These are phyloP conservation scores for Thymelicus lineola DNA, from an alignment of 2,888 invertebrate genomes.

Conservation along the genomic window DNA sequence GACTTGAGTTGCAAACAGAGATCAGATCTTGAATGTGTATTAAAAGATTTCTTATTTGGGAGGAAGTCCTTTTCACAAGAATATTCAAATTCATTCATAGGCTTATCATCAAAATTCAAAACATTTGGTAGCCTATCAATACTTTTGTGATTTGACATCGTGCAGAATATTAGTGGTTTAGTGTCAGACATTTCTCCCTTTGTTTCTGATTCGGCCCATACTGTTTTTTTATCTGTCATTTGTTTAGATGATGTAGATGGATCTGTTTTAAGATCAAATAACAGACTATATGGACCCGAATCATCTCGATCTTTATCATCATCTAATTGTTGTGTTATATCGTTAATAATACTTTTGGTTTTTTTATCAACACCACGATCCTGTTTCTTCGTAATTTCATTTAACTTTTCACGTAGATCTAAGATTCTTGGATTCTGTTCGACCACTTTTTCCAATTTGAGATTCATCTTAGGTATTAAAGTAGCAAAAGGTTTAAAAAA, in stretches of 20 bases:
- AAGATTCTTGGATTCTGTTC: conserved; percentile 77
- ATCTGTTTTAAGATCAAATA: conserved; percentile 81
- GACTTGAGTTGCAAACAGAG: conserved; percentile 76
- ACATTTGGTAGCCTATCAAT: conserved; percentile 74
- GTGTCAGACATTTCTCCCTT: conserved; percentile 46
- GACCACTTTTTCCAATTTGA: conserved; percentile 72
- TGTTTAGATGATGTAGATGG: conserved; percentile 66
- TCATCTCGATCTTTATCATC: conserved; percentile 77
- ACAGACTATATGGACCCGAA: conserved; percentile 86
- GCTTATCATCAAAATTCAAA: conserved; percentile 77
- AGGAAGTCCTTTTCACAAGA: conserved; percentile 76
- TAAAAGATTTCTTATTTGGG: conserved; percentile 66
- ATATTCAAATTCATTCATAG: conserved; percentile 79
- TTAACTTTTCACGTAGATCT: conserved; percentile 77
- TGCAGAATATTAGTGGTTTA: conserved; percentile 51
- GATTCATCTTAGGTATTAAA: conserved; percentile 78
- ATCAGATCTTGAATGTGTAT: conserved; percentile 77
- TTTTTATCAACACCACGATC: conserved; percentile 73
- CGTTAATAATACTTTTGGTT: conserved; percentile 74
- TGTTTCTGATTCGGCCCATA: conserved; percentile 44
- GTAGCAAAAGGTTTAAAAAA: conserved; percentile 70
- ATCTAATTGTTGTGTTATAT: conserved; percentile 73
- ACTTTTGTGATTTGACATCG: conserved; percentile 60
- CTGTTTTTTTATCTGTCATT: conserved; percentile 53
- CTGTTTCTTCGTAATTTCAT: conserved; percentile 76